Evolutionary conservation across 2,888 invertebrate genomes (phyloP), one percentile per base, ranked within the genome.

Genomic region (Pantelozetes paolii): DNA sequence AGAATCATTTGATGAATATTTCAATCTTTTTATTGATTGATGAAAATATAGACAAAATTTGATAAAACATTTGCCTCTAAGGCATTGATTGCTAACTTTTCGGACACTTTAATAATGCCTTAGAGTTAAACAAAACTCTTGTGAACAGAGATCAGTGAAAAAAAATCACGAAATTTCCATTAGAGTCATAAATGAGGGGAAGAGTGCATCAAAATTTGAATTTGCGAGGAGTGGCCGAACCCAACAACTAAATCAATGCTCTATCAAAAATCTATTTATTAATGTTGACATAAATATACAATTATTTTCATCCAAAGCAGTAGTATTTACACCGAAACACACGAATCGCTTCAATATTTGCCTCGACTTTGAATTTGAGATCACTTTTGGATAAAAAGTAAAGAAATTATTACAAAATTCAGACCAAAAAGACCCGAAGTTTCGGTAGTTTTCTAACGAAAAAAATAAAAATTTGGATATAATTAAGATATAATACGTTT

Each of bases 221-320:
- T 36, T 36, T 36, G 64, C 36, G 64, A 64, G 64, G 64, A 64
- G 64, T 64, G 64, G 64, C 64, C n/a, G 36, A 64, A 36, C 32
- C n/a, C 36, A n/a, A 15, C 28, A 59, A 59, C 59, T 59, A 28
- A 32, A 59, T 50, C 50, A 50, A 50, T 50, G 50, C 20, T 28
- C 32, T 59, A 59, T 59, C 59, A 59, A 59, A 59, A 30, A 59
- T 30, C 30, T 23, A 59, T 59, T 59, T 59, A 59, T 59, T 59
- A 59, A n/a, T 59, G 30, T 59, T 59, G 59, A 32, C 59, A 59
- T 26, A 28, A 59, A 59, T 30, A 59, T 59, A 59, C 32, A 28
- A 18, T 50, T 50, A 50, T 50, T 20, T 45, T 50, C 45, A 2
- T 18, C n/a, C 8, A 20, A 50, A 50, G 3, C 50, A 50, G 3